A percentile compares a stretch with the other conserved stretches of the same genome.
Conservation (phyloP, 2,797 vertebrate genomes). For the Clarias fuscus region DNA sequence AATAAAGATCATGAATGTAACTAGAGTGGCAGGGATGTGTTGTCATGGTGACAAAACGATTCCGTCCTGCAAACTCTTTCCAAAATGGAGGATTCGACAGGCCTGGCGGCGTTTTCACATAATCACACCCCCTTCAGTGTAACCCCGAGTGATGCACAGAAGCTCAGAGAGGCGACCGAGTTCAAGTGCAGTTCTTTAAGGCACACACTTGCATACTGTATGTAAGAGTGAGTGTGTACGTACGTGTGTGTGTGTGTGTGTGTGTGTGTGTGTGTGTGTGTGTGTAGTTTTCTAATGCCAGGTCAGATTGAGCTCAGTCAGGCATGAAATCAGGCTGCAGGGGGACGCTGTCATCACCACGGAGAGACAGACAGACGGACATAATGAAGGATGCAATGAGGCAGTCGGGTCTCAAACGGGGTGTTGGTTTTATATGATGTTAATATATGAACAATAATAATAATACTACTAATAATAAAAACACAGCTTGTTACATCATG, state of each 20-base stretch:
- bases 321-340: slow-evolving; percentile 71
- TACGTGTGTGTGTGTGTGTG: slow-evolving; percentile 53
- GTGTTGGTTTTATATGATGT: neutral
- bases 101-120: neutral
- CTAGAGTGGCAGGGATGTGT: slow-evolving; percentile 1
- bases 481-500: neutral
- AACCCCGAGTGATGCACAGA: neutral
- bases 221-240: neutral
- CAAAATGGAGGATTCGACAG: neutral
- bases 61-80: neutral
- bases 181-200: neutral
- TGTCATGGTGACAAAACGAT: neutral
- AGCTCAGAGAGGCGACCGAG: neutral
- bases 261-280: slow-evolving; percentile 28
- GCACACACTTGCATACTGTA: neutral
- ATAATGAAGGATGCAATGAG: neutral
- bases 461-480: neutral
- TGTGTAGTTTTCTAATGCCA: slow-evolving; percentile 63
- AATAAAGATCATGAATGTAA: neutral
- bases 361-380: slow-evolving; percentile 41
- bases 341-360: slow-evolving; percentile 64
- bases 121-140: neutral
- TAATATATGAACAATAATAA: neutral
- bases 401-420: neutral
- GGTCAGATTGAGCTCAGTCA: slow-evolving; percentile 73